phyloP scores from a whole-genome alignment of 2,888 invertebrate species.

The Sepioteuthis lessoniana region DNA sequence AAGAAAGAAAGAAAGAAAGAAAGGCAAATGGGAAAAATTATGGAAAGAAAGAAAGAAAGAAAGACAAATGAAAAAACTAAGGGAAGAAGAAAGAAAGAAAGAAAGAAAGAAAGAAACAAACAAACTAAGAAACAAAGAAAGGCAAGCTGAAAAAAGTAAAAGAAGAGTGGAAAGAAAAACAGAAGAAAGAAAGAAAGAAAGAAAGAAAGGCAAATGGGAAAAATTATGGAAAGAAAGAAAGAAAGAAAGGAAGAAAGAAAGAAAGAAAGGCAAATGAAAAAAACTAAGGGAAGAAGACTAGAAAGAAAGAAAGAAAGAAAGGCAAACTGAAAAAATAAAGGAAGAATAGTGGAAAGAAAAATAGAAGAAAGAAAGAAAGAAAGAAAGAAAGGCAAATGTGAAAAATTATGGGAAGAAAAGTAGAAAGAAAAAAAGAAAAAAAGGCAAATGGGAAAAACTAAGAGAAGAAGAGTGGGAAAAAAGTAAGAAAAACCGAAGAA shows the following conservation, averaged over 20 bases:
- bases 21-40: too few relatives aligned
- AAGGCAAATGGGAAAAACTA: too few relatives aligned
- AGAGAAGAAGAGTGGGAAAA: too few relatives aligned
- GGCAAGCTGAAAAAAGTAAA: accelerated
- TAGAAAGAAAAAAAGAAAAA: neutral
- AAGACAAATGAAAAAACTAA: too few relatives aligned
- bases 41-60: too few relatives aligned
- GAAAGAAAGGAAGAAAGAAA: neutral
- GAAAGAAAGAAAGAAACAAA: too few relatives aligned
- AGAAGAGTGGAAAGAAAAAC: neutral
- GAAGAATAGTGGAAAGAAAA: neutral
- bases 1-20: too few relatives aligned
- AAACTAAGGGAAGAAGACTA: neutral
- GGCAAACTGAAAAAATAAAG: neutral
- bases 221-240: neutral
- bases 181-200: neutral
- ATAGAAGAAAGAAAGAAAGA: neutral
- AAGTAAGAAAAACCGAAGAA: neutral
- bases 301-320: neutral
- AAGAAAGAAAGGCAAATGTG: neutral
- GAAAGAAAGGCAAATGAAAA: neutral
- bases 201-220: neutral
- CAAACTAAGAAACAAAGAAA: too few relatives aligned
- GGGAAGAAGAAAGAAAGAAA: neutral
- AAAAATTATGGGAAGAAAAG: neutral